Evolutionary conservation across 2,797 vertebrate species (phyloP), one percentile per base, ranked within the genome.

Genomic region (Dendrocincla fuliginosa): DNA sequence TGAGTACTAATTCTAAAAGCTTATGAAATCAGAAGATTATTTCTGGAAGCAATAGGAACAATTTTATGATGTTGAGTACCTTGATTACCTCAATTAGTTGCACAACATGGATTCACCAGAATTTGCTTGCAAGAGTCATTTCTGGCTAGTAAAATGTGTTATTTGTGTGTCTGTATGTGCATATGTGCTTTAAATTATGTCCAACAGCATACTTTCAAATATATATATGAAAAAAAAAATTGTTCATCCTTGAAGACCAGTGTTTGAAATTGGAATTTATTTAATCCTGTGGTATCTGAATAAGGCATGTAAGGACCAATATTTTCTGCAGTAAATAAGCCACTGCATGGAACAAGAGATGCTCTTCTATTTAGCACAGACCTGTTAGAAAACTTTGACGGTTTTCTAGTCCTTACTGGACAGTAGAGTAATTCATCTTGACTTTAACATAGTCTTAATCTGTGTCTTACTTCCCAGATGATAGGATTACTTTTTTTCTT

Each of bases 21-120:
- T 96, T 96, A 97, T 96, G 94, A 96, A 97, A 96, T 97, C 89
- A 94, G 69, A 90, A 91, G 63, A 91, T 94, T 52, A 75, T 79
- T 93, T 95, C 69, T 93, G 83, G 77, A 94, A 91, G 85, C 81
- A 95, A 86, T 59, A 93, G 89, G 74, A 49, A 91, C 35, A 71
- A 68, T 93, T 95, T 95, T 71, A 84, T 73, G 57, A 93, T 73
- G 57, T 55, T 39, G 73, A 95, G 60, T 84, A 92, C 52, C 81
- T 91, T 95, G 93, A 95, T 96, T 95, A 92, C 73, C 39, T 93
- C 90, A 90, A 90, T 96, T 95, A 96, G 50, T 86, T 85, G 35
- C 44, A 90, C 84, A 85, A 87, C 75, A 86, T 69, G 41, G 46
- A 65, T 94, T 86, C 79, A 64, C 83, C 67, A 78, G 42, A 87